phyloP scores from a whole-genome alignment of 2,797 vertebrate genomes.

The Helarctos malayanus region DNA sequence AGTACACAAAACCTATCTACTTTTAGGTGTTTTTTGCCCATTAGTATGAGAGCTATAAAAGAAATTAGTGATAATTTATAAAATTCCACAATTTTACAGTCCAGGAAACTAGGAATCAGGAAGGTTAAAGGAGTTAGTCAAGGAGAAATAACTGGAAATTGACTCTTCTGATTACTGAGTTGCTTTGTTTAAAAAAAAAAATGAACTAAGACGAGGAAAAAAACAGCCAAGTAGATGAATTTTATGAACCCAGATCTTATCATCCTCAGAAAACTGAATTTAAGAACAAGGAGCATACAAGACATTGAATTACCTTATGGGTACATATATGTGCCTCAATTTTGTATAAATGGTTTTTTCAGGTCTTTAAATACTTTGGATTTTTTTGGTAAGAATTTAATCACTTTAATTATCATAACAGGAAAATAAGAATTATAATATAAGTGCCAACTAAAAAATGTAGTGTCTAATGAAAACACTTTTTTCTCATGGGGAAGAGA shows the following conservation, averaged over 20 bases:
- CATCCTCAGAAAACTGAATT: conserved; percentile 42
- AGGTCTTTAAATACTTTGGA: neutral
- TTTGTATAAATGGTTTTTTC: neutral
- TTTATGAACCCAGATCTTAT: neutral
- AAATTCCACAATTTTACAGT: neutral
- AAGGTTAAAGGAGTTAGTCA: conserved; percentile 1
- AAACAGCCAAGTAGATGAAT: neutral
- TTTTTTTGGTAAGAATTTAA: conserved; percentile 34
- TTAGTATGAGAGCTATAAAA: neutral
- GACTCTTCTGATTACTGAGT: conserved; percentile 2
- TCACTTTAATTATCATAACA: neutral
- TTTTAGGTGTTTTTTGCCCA: neutral
- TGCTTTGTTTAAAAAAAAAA: neutral
- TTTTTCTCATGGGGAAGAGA: conserved; percentile 13
- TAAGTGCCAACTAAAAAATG: neutral
- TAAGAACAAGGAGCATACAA: neutral
- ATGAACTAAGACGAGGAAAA: neutral
- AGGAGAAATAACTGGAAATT: neutral
- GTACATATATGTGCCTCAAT: neutral
- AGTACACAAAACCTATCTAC: neutral
- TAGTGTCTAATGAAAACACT: neutral
- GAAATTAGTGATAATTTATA: neutral
- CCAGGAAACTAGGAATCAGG: neutral
- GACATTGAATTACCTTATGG: neutral
- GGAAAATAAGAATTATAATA: neutral